Conservation (phyloP, 2,113 vertebrate genomes). For the Asarcornis scutulata region DNA sequence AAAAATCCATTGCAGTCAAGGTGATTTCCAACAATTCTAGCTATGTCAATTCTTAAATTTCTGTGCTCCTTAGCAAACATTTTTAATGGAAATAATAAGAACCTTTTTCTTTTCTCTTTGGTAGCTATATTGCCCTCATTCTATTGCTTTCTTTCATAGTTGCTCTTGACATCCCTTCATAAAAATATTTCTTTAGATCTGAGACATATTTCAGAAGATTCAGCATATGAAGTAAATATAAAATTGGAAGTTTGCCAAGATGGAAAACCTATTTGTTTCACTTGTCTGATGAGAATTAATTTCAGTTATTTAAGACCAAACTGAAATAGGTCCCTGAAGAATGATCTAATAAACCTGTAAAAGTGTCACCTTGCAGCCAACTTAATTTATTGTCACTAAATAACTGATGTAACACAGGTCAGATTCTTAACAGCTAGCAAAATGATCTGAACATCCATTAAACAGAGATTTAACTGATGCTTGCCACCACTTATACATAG, state of each 20-base stretch:
- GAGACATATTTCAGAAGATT: not conserved
- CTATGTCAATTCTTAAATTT: not conserved
- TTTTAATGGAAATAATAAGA: not conserved
- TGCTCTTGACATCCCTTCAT: not conserved
- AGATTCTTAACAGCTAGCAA: not conserved
- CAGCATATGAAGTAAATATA: not conserved
- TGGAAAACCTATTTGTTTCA: not conserved
- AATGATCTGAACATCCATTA: constrained; percentile 18
- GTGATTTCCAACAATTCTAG: not conserved
- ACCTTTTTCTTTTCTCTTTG: not conserved
- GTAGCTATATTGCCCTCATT: not conserved
- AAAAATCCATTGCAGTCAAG: not conserved
- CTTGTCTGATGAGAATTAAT: not conserved
- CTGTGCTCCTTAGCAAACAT: not conserved
- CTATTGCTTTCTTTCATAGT: not conserved
- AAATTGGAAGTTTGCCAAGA: not conserved
- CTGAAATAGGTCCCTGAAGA: not conserved
- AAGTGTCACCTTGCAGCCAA: constrained; percentile 17
- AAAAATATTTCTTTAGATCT: not conserved
- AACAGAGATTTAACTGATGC: not conserved
- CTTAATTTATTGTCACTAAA: constrained; percentile 8
- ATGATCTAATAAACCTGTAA: not conserved
- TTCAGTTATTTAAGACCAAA: not conserved
- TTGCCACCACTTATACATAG: not conserved
- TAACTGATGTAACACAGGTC: not conserved